Base-by-base conservation (phyloP, 2,113 vertebrate species). In the Chaetura pelagica region DNA sequence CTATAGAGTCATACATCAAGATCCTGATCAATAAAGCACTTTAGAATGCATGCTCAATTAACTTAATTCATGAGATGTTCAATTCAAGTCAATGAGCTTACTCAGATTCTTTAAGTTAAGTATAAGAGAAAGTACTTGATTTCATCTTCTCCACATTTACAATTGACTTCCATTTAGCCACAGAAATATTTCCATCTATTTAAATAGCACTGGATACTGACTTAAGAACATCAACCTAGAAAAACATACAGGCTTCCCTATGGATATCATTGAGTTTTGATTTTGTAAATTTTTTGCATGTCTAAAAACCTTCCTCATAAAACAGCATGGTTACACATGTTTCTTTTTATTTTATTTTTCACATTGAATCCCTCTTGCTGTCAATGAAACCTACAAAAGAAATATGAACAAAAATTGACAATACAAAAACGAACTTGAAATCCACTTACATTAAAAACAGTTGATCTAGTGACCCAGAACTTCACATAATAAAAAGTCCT, bases 1-100 rank as follows among this genome's bases (percentile, higher is more conserved):
- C 69, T 81, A 49, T 10, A 84, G 42, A 51, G 26, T n/a, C 22
- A 64, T 67, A 57, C 74, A 84, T 91, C 57, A 87, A 87, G 81
- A 89, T 38, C 17, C 20, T 52, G 61, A 93, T 94, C 84, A 91
- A 91, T 91, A 95, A 77, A 68, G 52, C 74, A 93, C 87, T 95
- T 94, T 20, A 87, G 40, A 81, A 20, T 29, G 67, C 52, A 72
- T 12, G 59, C 34, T 67, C 87, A 96, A 87, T 87, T 93, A 89
- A 87, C 12, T 54, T 21, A 91, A 94, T 57, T 95, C 81, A 84
- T 55, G 29, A 93, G 42, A 59, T 87, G 24, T 22, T 95, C 89
- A 89, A 21, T 12, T 64, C 42, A 94, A 96, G 11, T 77, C 51
- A 87, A 62, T 32, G 42, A 57, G 80, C 89, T 71, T 90, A 67